Base-by-base conservation (phyloP, 2,113 vertebrate genomes). In the Aspidoscelis tigris region DNA sequence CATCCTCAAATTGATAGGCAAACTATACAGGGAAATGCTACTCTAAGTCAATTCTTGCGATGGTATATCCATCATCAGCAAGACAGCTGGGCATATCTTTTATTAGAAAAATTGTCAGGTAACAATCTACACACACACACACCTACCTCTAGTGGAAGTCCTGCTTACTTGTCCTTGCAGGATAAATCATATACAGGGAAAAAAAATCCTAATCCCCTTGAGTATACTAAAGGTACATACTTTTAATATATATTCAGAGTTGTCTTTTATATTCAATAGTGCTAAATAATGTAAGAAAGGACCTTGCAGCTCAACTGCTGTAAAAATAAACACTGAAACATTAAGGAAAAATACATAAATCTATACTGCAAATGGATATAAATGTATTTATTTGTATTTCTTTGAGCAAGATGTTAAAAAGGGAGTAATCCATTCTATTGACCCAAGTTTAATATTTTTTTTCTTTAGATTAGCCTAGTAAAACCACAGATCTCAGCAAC, bases 401-500 rank as follows among this genome's bases (percentile, higher is more conserved):
- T 95, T 93, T 91, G 88, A 93, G 84, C 85, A 93, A 90, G 78
- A 93, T 91, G 89, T 93, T 94, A 85, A 92, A 93, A 73, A 92
- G 41, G 7, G 79, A 94, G 21, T 87, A 94, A 95, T 96, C 94
- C 58, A 94, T 96, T 94, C 80, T 95, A 96, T 95, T 93, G 94
- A 95, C 88, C 41, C 18, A 61, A 91, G 91, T 95, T 94, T 93
- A 93, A 93, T 94, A 95, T 89, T 96, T 94, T 93, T 94, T 93
- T 89, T 94, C 90, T 93, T 91, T 88, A 90, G 86, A 94, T 94
- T 94, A 92, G 87, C 73, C 70, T 76, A 70, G 47, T 92, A 90
- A 90, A 93, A 78, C 65, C 86, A 91, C 84, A 90, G 78, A 92
- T 93, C 90, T 93, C 91, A 92, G 86, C 89, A 90, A 90, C 83